Conservation (phyloP, 2,113 vertebrate genomes). For the Oryzias javanicus region DNA sequence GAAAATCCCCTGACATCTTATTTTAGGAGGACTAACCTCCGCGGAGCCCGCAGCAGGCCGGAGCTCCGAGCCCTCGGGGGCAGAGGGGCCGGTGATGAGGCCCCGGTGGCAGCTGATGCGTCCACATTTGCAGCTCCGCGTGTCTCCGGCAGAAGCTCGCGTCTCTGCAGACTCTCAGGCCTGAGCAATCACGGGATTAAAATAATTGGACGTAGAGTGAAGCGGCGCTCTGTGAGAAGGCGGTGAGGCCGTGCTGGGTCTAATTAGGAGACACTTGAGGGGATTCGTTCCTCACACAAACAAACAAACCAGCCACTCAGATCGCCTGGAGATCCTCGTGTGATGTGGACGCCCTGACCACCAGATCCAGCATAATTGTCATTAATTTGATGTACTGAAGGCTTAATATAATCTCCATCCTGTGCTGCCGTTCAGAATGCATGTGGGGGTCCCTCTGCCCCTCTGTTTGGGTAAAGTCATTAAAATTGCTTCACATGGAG, state of each 20-base stretch:
- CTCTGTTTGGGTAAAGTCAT: constrained; percentile 63
- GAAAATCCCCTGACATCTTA: constrained; percentile 66
- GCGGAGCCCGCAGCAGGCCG: constrained; percentile 40
- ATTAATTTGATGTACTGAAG: constrained; percentile 63
- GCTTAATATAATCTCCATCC: constrained; percentile 48
- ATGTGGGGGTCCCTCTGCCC: constrained; percentile 37
- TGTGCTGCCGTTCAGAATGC: constrained; percentile 43
- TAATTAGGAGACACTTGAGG: constrained; percentile 83
- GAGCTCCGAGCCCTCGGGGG: constrained; percentile 48
- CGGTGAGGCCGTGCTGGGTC: constrained; percentile 79
- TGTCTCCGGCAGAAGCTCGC: constrained; percentile 62
- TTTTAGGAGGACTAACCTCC: constrained; percentile 66
- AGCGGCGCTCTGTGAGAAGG: constrained; percentile 77
- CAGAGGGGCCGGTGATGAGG: constrained; percentile 55
- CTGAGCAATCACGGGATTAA: constrained; percentile 85
- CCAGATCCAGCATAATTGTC: constrained; percentile 64
- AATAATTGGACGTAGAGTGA: constrained; percentile 77
- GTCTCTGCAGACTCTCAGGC: constrained; percentile 71
- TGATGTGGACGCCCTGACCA: constrained; percentile 40
- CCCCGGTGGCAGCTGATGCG: constrained; percentile 65
- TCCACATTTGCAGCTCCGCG: constrained; percentile 60
- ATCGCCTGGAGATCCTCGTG: constrained; percentile 26
- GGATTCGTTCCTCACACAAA: constrained; percentile 67
- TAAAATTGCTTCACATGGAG: constrained; percentile 69
- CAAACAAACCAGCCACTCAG: constrained; percentile 22